A percentile compares a stretch with the other conserved stretches of the same genome.
These are phyloP conservation scores for Dicerorhinus sumatrensis DNA, from an alignment of 2,113 vertebrate species.

Conservation along the genomic window DNA sequence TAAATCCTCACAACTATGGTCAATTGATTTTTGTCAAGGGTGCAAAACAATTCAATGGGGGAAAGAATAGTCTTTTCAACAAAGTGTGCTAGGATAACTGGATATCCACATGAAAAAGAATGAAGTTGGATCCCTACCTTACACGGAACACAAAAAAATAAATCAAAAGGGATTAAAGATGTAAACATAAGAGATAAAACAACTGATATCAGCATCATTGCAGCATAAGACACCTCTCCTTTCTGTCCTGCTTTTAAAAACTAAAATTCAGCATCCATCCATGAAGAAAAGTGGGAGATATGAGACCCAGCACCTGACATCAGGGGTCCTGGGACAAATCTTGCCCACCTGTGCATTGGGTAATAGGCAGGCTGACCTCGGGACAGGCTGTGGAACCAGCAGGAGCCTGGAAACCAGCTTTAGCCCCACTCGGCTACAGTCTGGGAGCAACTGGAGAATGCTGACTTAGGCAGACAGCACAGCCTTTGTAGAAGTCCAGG, in stretches of 20 bases:
- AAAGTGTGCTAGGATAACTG: background rate
- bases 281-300: background rate
- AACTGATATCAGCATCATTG: background rate
- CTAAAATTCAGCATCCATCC: background rate
- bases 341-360: background rate
- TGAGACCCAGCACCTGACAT: background rate
- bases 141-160: background rate
- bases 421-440: background rate
- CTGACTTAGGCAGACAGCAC: background rate
- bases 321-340: background rate
- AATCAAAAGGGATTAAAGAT: background rate
- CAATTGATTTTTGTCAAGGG: background rate
- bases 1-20: background rate
- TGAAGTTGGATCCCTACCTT: background rate
- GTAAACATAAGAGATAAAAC: background rate
- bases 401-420: background rate
- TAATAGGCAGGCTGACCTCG: background rate
- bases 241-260: background rate
- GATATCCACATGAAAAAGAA: background rate
- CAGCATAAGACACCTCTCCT: background rate
- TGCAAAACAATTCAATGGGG: background rate
- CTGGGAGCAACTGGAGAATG: background rate
- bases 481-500: background rate
- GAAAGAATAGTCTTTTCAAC: background rate
- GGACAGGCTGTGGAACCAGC: background rate